Conservation (phyloP, 1,140 invertebrate species). For the Drosophila hydei region DNA sequence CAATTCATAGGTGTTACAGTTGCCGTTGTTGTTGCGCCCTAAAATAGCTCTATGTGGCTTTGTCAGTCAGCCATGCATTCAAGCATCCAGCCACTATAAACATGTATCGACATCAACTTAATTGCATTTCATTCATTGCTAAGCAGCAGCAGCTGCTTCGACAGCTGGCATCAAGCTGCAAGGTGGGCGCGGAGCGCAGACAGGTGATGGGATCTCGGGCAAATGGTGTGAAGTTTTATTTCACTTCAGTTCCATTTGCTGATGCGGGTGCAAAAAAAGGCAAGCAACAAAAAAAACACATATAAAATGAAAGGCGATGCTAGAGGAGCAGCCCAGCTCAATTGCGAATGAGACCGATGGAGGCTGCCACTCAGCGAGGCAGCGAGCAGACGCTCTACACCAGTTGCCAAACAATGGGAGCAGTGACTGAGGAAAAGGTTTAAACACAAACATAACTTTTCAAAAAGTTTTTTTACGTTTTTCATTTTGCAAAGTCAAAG, state of each 20-base stretch:
- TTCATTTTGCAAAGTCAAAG: slow-evolving; percentile 12
- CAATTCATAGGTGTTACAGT: slow-evolving; percentile 45
- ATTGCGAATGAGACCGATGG: slow-evolving; percentile 6
- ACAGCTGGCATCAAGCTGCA: not conserved
- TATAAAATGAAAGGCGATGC: slow-evolving; percentile 52
- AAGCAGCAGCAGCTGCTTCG: slow-evolving; percentile 48
- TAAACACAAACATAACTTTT: slow-evolving; percentile 45
- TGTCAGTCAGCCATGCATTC: slow-evolving; percentile 33
- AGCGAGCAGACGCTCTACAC: slow-evolving; percentile 17
- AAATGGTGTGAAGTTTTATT: slow-evolving; percentile 79
- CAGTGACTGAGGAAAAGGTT: slow-evolving; percentile 62
- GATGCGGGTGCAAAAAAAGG: slow-evolving; percentile 42
- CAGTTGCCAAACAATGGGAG: slow-evolving; percentile 61
- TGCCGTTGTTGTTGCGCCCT: slow-evolving; percentile 12
- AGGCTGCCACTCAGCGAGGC: slow-evolving; percentile 44
- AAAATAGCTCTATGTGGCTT: slow-evolving; percentile 34
- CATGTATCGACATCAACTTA: slow-evolving; percentile 73
- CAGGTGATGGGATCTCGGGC: not conserved
- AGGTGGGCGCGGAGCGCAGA: not conserved
- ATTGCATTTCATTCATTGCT: slow-evolving; percentile 81
- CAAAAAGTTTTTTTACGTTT: slow-evolving; percentile 26
- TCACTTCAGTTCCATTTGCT: slow-evolving; percentile 58
- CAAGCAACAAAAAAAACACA: slow-evolving; percentile 31
- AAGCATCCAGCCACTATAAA: slow-evolving; percentile 43
- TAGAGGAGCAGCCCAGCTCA: slow-evolving; percentile 21